Evolutionary conservation across 1,140 invertebrate species (phyloP), one percentile per base, ranked within the genome.

Genomic region (Andrena cerasifolii): DNA sequence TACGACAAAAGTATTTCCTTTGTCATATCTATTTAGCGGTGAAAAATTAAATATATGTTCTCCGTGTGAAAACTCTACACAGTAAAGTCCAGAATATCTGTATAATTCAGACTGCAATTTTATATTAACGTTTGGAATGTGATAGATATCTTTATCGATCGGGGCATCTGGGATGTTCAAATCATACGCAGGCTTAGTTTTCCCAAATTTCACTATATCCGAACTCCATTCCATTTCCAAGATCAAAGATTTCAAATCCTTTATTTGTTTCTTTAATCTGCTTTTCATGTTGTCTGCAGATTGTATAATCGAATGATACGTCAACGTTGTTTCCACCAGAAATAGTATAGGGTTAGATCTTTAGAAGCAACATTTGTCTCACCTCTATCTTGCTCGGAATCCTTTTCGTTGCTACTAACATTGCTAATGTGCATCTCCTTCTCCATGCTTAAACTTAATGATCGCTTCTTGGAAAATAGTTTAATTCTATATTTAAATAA

Each of bases 41-140:
- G 21, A 47, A 43, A 88, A 83, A 16, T 84, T 65, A 62, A 89
- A 88, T 47, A 88, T 10, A 28, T 33, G 31, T 33, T 88, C 80
- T 0, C 82, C 2, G 7, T 61, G 21, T 1, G 28, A 45, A 24
- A 45, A 67, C n/a, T 89, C 70, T 0, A 28, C 31, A 28, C 86
- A 88, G 18, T 75, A 47, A 12, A 89, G 21, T 3, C 88, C 87
- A n/a, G 79, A 58, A 24, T 80, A 81, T 56, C 45, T 75, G 33
- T 82, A 80, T 18, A 89, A 40, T 10, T 88, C 58, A n/a, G 70
- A 28, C 18, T 79, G 49, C 2, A 85, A 33, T 31, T 77, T 28
- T 3, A 58, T n/a, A 18, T 82, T 40, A 3, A 79, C 3, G 63
- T 85, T 59, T 31, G 43, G 45, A 6, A 79, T 0, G n/a, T 33